Evolutionary conservation across 2,888 invertebrate genomes (phyloP).

Genomic region (Aromia moschata): DNA sequence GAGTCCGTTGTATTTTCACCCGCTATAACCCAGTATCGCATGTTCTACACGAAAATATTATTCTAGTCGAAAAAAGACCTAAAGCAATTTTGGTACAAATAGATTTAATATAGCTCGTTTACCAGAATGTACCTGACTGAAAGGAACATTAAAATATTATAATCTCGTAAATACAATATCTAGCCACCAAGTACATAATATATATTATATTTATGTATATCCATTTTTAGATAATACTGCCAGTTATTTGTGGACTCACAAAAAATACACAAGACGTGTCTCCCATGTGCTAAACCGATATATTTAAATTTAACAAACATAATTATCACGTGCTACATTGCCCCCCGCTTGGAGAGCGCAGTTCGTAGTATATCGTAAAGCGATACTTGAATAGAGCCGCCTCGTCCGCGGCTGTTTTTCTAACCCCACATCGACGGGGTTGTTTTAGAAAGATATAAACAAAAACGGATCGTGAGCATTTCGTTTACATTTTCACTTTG

Average conservation of each 20-base stretch:
- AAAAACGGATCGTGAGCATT: neutral
- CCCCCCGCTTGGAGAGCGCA: conserved; percentile 21
- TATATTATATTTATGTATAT: neutral
- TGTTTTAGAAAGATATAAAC: conserved; percentile 8
- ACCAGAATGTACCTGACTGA: no score
- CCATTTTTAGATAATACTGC: neutral
- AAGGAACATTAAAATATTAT: no score
- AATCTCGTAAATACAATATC: no score
- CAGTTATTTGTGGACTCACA: conserved; percentile 14
- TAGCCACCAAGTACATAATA: no score
- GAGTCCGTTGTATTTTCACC: no score
- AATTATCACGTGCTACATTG: conserved; percentile 18
- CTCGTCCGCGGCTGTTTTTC: conserved; percentile 6
- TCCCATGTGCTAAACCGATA: conserved; percentile 28
- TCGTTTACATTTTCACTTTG: no score
- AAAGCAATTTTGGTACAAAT: no score
- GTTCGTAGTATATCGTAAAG: neutral
- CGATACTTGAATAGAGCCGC: neutral
- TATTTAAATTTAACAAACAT: conserved; percentile 27
- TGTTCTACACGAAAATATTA: no score
- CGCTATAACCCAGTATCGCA: no score
- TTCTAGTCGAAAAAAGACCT: no score
- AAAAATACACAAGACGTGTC: conserved; percentile 18
- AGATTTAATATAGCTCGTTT: no score
- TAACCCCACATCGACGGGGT: conserved; percentile 9